Base-by-base conservation (phyloP, 1,140 invertebrate genomes). In the Dryas iulia region DNA sequence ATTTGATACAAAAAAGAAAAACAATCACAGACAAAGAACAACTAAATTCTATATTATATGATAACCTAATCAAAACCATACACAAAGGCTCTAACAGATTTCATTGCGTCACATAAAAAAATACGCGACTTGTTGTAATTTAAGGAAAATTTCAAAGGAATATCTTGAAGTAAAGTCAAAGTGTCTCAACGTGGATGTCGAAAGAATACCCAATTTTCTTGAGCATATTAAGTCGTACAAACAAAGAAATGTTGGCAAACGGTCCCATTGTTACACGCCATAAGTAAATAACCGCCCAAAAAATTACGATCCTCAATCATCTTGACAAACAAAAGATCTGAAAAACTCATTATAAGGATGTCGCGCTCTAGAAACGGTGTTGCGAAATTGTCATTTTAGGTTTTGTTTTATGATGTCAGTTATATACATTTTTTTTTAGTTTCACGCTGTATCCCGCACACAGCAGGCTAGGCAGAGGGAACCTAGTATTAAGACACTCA, bases 231-330 rank as follows among this genome's bases (percentile, higher is more conserved):
- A 31, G 52, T 8, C n/a, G 12, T 12, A 10, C 3, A 23, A 66
- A 66, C 64, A 66, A 66, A 66, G 39, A 56, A 56, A 39, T 23
- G 58, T 47, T 47, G 31, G 39, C 59, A 62, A 62, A 68, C 53
- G 57, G 24, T 26, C 24, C 66, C 47, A 68, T 68, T 62, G 66
- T 68, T 68, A 23, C 18, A 28, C 33, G 39, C 14, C 56, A 25
- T 59, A 66, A 66, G 33, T 53, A 62, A 62, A 58, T 33, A 68
- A 39, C 31, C 30, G 52, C 59, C n/a, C 53, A 54, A 68, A 63
- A 68, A 68, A 57, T 54, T 62, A 24, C 57, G 24, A 57, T 47
- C 59, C 28, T 53, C 28, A 54, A 58, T 57, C 59, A 68, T 62
- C 31, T 39, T 14, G 56, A 61, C 59, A 60, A 68, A 68, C 64